A percentile compares a stretch with the other conserved stretches of the same genome.
Conservation (phyloP, 2,888 invertebrate species). For the Phalera bucephala region DNA sequence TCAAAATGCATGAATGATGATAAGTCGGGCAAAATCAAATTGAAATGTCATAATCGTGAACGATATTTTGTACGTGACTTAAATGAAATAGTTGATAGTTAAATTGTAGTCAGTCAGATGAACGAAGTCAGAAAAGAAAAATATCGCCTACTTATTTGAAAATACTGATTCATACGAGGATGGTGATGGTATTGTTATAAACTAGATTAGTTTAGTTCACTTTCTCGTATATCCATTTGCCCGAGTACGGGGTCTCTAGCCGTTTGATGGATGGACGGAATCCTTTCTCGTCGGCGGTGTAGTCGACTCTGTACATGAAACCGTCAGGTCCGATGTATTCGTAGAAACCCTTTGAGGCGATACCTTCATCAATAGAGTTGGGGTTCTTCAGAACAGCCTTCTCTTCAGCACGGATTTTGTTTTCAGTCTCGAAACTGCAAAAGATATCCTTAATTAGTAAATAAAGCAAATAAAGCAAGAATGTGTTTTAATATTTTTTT, state of each 20-base stretch:
- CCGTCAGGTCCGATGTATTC: conserved; percentile 81
- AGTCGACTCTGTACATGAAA: conserved; percentile 78
- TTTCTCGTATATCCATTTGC: conserved; percentile 76
- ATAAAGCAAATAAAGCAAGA: too few relatives aligned
- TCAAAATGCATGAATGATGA: conserved; percentile 27
- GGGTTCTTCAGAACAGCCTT: conserved; percentile 76
- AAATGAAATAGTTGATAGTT: conserved; percentile 36
- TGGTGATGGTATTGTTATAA: conserved; percentile 26
- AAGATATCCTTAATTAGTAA: too few relatives aligned
- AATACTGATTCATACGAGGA: conserved; percentile 68
- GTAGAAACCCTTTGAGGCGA: conserved; percentile 77
- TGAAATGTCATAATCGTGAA: conserved; percentile 66
- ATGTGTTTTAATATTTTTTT: too few relatives aligned
- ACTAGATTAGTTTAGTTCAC: conserved; percentile 49
- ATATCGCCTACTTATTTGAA: conserved; percentile 54
- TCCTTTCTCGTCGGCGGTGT: conserved; percentile 79
- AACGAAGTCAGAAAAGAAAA: conserved; percentile 26
- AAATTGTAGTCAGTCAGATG: conserved; percentile 42
- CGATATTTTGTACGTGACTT: conserved; percentile 47
- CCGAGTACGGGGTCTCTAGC: conserved; percentile 74
- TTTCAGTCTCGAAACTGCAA: conserved; percentile 78
- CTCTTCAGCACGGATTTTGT: conserved; percentile 80
- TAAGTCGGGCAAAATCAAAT: conserved; percentile 37
- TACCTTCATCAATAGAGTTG: conserved; percentile 75
- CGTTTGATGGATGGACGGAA: conserved; percentile 74